Evolutionary conservation across 2,797 vertebrate species (phyloP).

Genomic region (Sebastes itinus): DNA sequence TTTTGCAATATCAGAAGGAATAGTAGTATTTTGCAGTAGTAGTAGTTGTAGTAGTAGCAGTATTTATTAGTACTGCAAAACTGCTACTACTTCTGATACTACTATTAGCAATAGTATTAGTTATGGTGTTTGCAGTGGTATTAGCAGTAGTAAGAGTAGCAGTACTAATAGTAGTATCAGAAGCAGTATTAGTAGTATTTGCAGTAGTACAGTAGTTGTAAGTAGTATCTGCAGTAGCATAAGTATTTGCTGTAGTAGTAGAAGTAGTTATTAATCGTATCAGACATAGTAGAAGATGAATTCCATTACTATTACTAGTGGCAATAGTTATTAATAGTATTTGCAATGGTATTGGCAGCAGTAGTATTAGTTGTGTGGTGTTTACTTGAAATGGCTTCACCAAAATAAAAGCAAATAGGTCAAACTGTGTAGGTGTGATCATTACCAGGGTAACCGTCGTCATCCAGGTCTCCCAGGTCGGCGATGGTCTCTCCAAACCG

Average conservation of each 20-base stretch:
- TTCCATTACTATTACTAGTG: not conserved
- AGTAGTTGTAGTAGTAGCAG: not conserved
- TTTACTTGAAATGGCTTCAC: not conserved
- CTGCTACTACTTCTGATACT: no score
- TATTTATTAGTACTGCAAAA: not conserved
- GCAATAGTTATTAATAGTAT: not conserved
- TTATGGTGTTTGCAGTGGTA: not conserved
- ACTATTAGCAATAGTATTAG: not conserved
- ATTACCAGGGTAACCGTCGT: conserved; percentile 93
- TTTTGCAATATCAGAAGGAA: not conserved
- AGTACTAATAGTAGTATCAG: not conserved
- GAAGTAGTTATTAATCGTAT: not conserved
- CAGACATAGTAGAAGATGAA: not conserved
- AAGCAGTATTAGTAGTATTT: not conserved
- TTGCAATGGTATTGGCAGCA: not conserved
- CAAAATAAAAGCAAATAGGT: not conserved
- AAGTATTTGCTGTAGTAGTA: not conserved
- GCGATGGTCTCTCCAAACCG: conserved; percentile 93
- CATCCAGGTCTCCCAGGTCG: conserved; percentile 94
- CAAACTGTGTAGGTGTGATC: not conserved
- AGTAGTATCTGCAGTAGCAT: not conserved
- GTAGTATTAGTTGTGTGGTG: not conserved
- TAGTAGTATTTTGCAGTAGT: not conserved
- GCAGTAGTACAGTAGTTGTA: not conserved
- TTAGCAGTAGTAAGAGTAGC: not conserved